Conservation (phyloP, 2,797 vertebrate species). For the Poecilia gillii region DNA sequence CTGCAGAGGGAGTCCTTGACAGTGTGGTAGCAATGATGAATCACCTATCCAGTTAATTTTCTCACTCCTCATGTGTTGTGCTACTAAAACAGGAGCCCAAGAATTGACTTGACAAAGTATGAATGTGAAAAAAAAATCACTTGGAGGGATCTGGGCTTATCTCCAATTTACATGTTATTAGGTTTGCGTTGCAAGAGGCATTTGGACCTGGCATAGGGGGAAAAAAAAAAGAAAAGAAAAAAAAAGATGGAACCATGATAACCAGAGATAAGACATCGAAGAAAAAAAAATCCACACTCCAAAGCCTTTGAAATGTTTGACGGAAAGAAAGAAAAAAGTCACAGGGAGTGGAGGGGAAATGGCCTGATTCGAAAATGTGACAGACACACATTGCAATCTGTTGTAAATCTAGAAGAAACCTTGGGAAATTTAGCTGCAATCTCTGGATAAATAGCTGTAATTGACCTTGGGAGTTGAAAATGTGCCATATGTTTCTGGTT, state of each 20-base stretch:
- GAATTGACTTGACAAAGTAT: constrained; percentile 99
- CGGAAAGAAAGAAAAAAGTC: constrained; percentile 69
- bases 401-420: constrained; percentile 83
- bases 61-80: constrained; percentile 99
- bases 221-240: constrained; percentile 67
- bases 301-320: constrained; percentile 82
- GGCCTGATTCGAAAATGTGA: constrained; percentile 82
- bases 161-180: constrained; percentile 89
- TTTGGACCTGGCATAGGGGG: constrained; percentile 67
- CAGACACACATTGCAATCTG: constrained; percentile 80
- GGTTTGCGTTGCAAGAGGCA: constrained; percentile 79
- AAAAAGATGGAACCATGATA: constrained; percentile 78
- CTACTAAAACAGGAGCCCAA: constrained; percentile 97
- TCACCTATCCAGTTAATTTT: constrained; percentile 99
- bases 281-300: constrained; percentile 72
- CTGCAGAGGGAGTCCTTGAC: constrained; percentile 99
- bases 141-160: constrained; percentile 94
- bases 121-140: constrained; percentile 82
- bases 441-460: constrained; percentile 87
- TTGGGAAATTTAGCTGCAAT: constrained; percentile 86
- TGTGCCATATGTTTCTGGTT: constrained; percentile 88
- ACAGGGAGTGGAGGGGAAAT: constrained; percentile 62
- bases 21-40: constrained; percentile 99
- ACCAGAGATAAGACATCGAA: constrained; percentile 80
- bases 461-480: constrained; percentile 89